Base-by-base conservation (phyloP, 2,797 vertebrate genomes). In the Poeciliopsis paucimaculata region DNA sequence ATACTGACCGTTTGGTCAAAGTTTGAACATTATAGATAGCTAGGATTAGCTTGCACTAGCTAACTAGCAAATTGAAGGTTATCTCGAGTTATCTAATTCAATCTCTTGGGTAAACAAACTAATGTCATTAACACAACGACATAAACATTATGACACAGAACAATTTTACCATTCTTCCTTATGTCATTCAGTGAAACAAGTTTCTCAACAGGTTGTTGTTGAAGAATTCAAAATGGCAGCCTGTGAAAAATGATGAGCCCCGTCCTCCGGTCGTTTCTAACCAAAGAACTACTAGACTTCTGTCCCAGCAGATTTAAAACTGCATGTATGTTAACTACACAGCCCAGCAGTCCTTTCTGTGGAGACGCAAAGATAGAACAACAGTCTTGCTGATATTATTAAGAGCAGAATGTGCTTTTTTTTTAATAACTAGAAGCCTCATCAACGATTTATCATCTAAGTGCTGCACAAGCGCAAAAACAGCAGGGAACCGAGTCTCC, bases 391-490 rank as follows among this genome's bases (percentile, higher is more conserved):
- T 91, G 79, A 86, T 88, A 84, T 88, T 80, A 87, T 86, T 76
- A 88, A 90, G 85, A 84, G 78, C 73, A 43, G 71, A 82, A 82
- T 66, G 62, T 72, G 41, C 72, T 75, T 34, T 34, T 34, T 31
- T 80, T 74, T 55, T 68, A 41, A 26, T 71, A 53, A 71, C 68
- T 87, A 89, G 87, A 89, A 87, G 78, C 85, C 41, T 85, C 77
- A 89, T 91, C 87, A 90, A 87, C 85, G 85, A 66, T 89, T 90
- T 82, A 82, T 80, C 51, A 47, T 62, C 51, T 72, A 91, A 92
- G 87, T 85, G 90, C 91, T 82, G 90, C 83, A 77, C 90, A 80
- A 79, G 86, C 75, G 26, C 88, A 88, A 86, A 80, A 76, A 62
- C 83, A 73, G 49, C 62, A 81, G 80, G 34, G 47, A 76, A 39